Evolutionary conservation across 2,113 vertebrate species (phyloP).

Genomic region (Pygoscelis adeliae): DNA sequence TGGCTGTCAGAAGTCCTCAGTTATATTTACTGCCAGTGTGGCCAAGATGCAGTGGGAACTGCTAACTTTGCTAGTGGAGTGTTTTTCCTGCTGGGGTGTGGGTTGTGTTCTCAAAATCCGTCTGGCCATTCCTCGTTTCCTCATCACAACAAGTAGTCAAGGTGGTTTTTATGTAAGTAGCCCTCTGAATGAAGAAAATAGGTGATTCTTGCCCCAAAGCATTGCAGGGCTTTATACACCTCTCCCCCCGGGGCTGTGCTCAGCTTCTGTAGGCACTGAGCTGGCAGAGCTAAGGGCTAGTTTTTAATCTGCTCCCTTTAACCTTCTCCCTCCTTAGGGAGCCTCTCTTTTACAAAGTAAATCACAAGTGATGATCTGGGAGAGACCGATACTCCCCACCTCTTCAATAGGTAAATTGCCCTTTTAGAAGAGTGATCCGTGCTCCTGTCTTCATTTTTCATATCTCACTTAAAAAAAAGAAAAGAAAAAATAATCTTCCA

Average conservation of each 20-base stretch:
- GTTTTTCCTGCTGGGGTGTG: neutral
- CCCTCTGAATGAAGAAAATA: neutral
- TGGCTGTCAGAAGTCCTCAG: neutral
- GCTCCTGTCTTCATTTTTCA: constrained; percentile 52
- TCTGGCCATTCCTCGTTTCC: neutral
- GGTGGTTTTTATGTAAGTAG: neutral
- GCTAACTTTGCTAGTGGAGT: neutral
- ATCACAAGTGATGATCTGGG: neutral
- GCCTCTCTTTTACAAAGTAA: neutral
- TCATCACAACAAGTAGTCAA: neutral
- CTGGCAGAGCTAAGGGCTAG: neutral
- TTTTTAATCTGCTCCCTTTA: constrained; percentile 13
- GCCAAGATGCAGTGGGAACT: neutral
- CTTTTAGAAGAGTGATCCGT: constrained; percentile 14
- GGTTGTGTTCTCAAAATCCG: neutral
- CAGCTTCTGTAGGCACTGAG: neutral
- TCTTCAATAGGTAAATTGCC: constrained; percentile 44
- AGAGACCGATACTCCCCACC: constrained; percentile 31
- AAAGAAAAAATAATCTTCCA: constrained; percentile 44
- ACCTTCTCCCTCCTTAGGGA: constrained; percentile 10
- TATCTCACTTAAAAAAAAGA: constrained; percentile 38
- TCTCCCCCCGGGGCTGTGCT: neutral
- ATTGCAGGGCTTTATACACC: neutral
- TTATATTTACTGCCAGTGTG: neutral
- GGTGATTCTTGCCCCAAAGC: neutral